A percentile compares a stretch with the other conserved stretches of the same genome.
Conservation (phyloP, 2,888 invertebrate genomes). For the Flexamia atlantica region DNA sequence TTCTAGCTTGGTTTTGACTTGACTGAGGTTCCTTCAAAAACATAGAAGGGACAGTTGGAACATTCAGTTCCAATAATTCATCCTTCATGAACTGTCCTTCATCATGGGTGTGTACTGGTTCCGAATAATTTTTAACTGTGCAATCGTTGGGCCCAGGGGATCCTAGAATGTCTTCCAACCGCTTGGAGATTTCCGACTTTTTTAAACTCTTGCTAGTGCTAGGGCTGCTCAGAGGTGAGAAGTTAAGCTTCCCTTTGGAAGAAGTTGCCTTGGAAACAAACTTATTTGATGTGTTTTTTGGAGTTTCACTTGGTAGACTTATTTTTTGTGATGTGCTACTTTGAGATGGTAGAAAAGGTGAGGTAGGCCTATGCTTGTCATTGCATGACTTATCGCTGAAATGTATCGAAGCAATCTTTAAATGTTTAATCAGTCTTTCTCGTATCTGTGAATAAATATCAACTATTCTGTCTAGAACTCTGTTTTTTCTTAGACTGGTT, state of each 20-base stretch:
- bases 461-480: constrained; percentile 75
- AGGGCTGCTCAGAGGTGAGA: not conserved
- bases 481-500: constrained; percentile 75
- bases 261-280: constrained; percentile 9
- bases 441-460: constrained; percentile 72
- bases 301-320: not conserved
- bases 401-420: constrained; percentile 69
- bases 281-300: constrained; percentile 2
- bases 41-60: constrained; percentile 44
- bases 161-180: constrained; percentile 25
- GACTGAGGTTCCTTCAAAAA: constrained; percentile 30
- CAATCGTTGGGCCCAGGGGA: not conserved
- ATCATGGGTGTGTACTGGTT: not conserved
- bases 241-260: constrained; percentile 41
- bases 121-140: not conserved
- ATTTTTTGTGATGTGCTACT: not conserved
- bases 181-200: constrained; percentile 27
- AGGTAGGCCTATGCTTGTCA: not conserved
- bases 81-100: not conserved
- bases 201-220: not conserved
- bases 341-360: constrained; percentile 55
- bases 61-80: not conserved
- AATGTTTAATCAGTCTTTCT: constrained; percentile 72
- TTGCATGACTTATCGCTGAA: too few relatives aligned
- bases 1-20: constrained; percentile 14